A percentile compares a stretch with the other conserved stretches of the same genome.
These are phyloP conservation scores for Eupithecia subfuscata DNA, from an alignment of 2,888 invertebrate species.

Conservation along the genomic window DNA sequence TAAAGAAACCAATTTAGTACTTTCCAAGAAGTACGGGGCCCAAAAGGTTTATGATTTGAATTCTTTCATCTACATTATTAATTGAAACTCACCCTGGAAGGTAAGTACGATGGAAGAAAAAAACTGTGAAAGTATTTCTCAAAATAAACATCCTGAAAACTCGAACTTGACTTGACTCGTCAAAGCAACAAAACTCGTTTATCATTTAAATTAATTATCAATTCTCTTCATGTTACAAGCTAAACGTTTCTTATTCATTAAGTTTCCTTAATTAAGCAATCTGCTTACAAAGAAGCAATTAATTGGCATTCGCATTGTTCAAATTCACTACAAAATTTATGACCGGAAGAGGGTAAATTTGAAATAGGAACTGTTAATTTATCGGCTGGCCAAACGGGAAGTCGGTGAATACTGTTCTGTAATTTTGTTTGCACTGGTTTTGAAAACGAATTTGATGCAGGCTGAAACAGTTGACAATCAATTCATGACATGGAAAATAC, in stretches of 20 bases:
- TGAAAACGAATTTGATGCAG: conserved; percentile 5
- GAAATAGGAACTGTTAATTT: conserved; percentile 60
- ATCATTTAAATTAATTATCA: conserved; percentile 79
- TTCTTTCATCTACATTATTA: no score
- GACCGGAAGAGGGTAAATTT: conserved; percentile 62
- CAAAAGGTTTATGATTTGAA: no score
- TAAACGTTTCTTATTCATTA: conserved; percentile 80
- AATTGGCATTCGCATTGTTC: conserved; percentile 78
- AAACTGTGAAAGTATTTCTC: conserved; percentile 50
- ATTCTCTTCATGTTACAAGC: conserved; percentile 73
- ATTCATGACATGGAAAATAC: no score
- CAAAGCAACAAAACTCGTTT: conserved; percentile 68
- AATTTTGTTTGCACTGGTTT: conserved; percentile 20
- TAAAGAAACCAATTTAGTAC: no score
- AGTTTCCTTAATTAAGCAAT: conserved; percentile 82
- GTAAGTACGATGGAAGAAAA: neutral
- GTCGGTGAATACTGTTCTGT: conserved; percentile 38
- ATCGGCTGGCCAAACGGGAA: conserved; percentile 46
- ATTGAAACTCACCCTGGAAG: neutral
- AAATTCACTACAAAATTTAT: conserved; percentile 65
- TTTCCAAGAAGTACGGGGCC: no score
- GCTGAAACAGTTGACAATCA: neutral
- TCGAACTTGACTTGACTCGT: neutral
- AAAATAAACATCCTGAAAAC: conserved; percentile 9
- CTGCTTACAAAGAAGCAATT: conserved; percentile 82